Evolutionary conservation across 2,113 vertebrate species (phyloP), one percentile per base, ranked within the genome.

Genomic region (Scartelaos histophorus): DNA sequence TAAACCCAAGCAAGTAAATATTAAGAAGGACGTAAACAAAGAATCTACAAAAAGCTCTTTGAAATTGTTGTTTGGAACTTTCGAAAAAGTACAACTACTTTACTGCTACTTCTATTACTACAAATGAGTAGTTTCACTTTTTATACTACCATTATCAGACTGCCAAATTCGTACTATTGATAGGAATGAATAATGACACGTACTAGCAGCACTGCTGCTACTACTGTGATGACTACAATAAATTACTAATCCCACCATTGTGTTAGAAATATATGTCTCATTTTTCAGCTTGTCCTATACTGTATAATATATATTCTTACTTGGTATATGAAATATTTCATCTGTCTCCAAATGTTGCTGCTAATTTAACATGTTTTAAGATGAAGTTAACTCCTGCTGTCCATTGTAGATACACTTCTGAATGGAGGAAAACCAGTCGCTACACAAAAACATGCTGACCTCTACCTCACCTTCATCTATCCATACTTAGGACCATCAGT

Each of bases 1-100:
- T 88, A 85, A 85, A 89, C 82, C 79, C 65, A 15, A 75, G 58
- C 38, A 47, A 5, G n/a, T 66, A 87, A 85, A 66, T 74, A 75
- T 13, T 35, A 47, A 57, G 75, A 4, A 46, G 21, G 66, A 72
- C 69, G 69, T 56, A 69, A 83, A 85, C 73, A 9, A 29, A 49
- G 9, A 6, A 71, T 61, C n/a, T 49, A 51, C 21, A 70, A 67
- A 72, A 51, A 51, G 47, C 21, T 54, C 29, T 69, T 1, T 66
- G 67, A 47, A 78, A 75, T 71, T 9, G 22, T 56, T 71, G 58
- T 61, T 35, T 70, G 19, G 25, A 24, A 13, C 73, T 69, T n/a
- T 21, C 1, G 56, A 3, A 83, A 84, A 67, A 75, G 70, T 74
- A 70, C 22, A 24, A 24, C 38, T 11, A 58, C 22, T 13, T 25